Evolutionary conservation across 2,113 vertebrate genomes (phyloP).

Genomic region (Anguilla japonica): DNA sequence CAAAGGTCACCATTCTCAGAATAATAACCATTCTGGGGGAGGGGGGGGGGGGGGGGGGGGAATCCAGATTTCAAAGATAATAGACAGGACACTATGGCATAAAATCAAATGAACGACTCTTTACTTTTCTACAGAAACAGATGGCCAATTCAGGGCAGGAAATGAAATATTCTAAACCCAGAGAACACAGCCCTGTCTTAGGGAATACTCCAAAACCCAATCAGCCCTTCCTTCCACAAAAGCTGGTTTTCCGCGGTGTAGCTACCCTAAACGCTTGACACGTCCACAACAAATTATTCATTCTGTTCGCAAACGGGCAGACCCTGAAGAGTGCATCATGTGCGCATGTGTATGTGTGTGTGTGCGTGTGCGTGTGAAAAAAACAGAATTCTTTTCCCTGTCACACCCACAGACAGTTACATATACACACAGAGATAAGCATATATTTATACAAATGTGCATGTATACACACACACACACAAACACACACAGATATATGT

Average conservation of each 20-base stretch:
- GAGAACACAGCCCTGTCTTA: neutral
- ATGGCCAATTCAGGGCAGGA: neutral
- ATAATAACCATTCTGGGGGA: neutral
- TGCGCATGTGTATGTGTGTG: neutral
- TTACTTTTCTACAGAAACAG: neutral
- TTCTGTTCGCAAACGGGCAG: too few relatives aligned
- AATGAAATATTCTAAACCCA: neutral
- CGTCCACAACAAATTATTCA: neutral
- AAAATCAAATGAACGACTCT: neutral
- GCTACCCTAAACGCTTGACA: neutral
- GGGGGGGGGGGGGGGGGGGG: neutral
- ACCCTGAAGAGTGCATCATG: neutral
- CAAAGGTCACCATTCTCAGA: neutral
- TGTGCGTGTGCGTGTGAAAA: neutral
- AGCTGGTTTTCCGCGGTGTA: neutral
- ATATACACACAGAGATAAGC: neutral
- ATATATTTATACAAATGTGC: neutral
- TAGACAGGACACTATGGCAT: neutral
- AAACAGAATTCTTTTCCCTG: neutral
- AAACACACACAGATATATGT: neutral
- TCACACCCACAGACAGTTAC: neutral
- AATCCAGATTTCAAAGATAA: neutral
- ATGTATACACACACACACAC: neutral
- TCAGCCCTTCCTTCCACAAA: neutral
- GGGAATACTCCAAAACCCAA: neutral